A percentile compares a stretch with the other conserved stretches of the same genome.
Evolutionary conservation across 1,140 invertebrate genomes (phyloP).

Genomic region (Colletes gigas): DNA sequence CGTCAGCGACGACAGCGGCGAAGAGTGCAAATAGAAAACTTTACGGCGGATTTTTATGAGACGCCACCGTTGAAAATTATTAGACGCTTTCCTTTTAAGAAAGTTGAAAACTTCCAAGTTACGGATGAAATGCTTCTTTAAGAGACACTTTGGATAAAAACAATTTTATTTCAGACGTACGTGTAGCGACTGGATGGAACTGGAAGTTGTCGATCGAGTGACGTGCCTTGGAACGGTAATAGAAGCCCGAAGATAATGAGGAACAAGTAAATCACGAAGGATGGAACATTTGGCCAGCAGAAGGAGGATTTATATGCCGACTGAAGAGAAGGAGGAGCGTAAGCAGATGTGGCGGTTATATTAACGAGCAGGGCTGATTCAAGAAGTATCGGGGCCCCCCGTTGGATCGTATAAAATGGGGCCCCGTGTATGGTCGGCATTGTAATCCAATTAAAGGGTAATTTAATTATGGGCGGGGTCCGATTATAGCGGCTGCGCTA

Average conservation of each 20-base stretch:
- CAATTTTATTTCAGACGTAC: too few species aligned
- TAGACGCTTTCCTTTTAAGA: too few species aligned
- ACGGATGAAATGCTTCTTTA: too few species aligned
- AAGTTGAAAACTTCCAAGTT: too few species aligned
- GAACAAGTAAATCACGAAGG: neutral
- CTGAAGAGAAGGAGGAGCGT: neutral
- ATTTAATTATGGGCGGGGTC: slow-evolving; percentile 33
- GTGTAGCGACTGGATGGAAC: too few species aligned
- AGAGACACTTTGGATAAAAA: too few species aligned
- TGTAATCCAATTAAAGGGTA: slow-evolving; percentile 30
- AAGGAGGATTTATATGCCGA: slow-evolving; percentile 53
- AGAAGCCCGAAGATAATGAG: neutral
- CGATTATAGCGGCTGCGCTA: slow-evolving; percentile 7
- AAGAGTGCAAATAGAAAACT: neutral
- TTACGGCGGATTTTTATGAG: neutral
- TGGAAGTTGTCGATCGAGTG: too few species aligned
- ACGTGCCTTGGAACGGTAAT: neutral
- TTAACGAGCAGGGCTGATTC: neutral
- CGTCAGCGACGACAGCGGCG: too few species aligned
- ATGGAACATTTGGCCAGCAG: slow-evolving; percentile 40
- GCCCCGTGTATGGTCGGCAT: neutral
- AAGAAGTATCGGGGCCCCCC: neutral
- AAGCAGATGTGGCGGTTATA: neutral
- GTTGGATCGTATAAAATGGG: neutral
- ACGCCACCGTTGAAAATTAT: too few species aligned